These are phyloP conservation scores for Pyrgus malvae DNA, from an alignment of 2,888 invertebrate species.

Conservation along the genomic window DNA sequence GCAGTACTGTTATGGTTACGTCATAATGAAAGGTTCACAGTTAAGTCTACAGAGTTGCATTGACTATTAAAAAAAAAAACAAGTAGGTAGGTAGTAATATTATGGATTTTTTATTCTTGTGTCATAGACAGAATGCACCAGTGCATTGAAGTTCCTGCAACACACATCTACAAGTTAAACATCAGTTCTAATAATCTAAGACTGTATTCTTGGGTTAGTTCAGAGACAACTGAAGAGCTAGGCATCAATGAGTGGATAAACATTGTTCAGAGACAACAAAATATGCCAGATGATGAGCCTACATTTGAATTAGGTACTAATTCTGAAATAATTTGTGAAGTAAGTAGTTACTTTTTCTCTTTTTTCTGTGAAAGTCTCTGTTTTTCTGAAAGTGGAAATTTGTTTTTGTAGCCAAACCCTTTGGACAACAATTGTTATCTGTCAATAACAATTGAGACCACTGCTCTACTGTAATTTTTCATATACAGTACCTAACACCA, in stretches of 20 bases:
- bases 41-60: too few species aligned
- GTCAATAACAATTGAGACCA: too few species aligned
- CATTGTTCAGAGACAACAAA: conserved; percentile 53
- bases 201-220: conserved; percentile 54
- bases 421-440: too few species aligned
- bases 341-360: conserved; percentile 33
- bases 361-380: neutral
- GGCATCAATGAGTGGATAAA: conserved; percentile 52
- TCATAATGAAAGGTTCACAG: too few species aligned
- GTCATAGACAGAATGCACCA: conserved; percentile 60
- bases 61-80: neutral
- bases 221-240: conserved; percentile 43
- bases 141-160: conserved; percentile 84
- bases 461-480: too few species aligned
- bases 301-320: conserved; percentile 40
- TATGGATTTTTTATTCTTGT: neutral
- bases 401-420: too few species aligned
- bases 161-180: conserved; percentile 81
- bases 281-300: conserved; percentile 61
- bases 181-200: conserved; percentile 52
- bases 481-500: too few species aligned
- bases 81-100: neutral
- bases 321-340: conserved; percentile 44
- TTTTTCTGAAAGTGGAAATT: too few species aligned
- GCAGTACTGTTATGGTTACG: too few species aligned